These are phyloP conservation scores for Callipepla squamata DNA, from an alignment of 2,113 vertebrate species.

Conservation along the genomic window DNA sequence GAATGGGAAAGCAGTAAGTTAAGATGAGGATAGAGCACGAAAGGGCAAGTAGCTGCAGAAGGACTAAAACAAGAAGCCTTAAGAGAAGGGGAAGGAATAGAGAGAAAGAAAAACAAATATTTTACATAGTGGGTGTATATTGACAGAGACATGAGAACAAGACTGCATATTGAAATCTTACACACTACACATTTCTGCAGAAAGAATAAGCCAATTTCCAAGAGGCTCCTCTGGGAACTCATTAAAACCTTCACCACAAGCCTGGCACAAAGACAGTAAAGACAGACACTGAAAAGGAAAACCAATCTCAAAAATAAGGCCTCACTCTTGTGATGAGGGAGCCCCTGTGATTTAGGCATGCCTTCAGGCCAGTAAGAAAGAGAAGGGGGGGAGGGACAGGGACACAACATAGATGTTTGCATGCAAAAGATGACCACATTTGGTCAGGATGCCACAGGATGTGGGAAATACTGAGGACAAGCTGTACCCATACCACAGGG, in stretches of 20 bases:
- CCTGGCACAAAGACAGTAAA: slow-evolving; percentile 6
- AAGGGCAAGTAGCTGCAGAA: background rate
- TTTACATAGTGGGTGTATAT: background rate
- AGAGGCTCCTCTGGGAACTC: slow-evolving; percentile 11
- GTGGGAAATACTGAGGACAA: background rate
- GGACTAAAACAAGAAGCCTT: background rate
- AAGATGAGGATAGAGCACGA: background rate
- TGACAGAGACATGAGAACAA: background rate
- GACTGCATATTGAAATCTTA: background rate
- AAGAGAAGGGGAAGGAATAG: background rate
- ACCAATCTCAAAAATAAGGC: background rate
- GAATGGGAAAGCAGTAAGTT: background rate
- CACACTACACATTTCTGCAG: background rate
- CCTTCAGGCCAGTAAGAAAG: background rate
- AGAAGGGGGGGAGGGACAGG: background rate
- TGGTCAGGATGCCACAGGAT: background rate
- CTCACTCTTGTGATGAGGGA: background rate
- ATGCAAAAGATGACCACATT: background rate
- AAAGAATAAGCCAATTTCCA: slow-evolving; percentile 25
- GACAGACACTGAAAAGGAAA: background rate
- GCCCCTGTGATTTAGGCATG: background rate
- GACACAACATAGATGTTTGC: background rate
- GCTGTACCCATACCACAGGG: background rate
- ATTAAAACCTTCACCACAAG: slow-evolving; percentile 1
- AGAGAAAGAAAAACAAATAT: background rate